phyloP scores from a whole-genome alignment of 2,113 vertebrate species.

The Nyctereutes procyonoides region DNA sequence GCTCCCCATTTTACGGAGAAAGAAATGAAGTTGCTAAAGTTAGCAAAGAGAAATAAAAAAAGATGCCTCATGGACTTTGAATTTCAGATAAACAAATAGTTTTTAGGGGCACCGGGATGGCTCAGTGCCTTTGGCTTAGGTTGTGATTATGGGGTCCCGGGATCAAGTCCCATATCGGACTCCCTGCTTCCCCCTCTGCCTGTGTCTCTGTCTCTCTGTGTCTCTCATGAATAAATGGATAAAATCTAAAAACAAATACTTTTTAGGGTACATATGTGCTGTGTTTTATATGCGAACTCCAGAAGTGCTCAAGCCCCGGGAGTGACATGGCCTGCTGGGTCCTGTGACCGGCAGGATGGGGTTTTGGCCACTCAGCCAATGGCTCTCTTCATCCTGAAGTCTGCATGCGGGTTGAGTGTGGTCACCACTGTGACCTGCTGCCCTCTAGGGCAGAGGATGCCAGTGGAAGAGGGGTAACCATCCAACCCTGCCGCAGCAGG shows the following conservation, averaged over 20 bases:
- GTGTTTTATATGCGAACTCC: background rate
- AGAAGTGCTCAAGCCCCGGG: background rate
- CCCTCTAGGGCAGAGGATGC: background rate
- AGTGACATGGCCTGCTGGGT: background rate
- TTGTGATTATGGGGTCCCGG: no score
- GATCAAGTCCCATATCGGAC: no score
- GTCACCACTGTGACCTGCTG: background rate
- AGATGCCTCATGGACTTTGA: background rate
- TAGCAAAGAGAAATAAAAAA: background rate
- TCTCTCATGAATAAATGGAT: no score
- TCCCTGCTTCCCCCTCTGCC: no score
- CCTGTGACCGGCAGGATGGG: background rate
- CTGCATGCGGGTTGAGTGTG: background rate
- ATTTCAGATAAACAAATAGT: background rate
- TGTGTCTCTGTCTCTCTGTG: no score
- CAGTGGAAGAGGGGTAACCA: background rate
- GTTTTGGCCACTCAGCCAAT: background rate
- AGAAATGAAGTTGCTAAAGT: background rate
- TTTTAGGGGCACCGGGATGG: background rate
- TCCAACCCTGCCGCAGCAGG: background rate
- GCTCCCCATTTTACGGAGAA: background rate
- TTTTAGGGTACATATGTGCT: background rate
- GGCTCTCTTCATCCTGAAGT: rapidly evolving
- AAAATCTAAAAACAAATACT: background rate
- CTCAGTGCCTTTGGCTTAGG: no score